A percentile compares a stretch with the other conserved stretches of the same genome.
These are phyloP conservation scores for Gandaritis pyraliata DNA, from an alignment of 2,888 invertebrate species.

Conservation along the genomic window DNA sequence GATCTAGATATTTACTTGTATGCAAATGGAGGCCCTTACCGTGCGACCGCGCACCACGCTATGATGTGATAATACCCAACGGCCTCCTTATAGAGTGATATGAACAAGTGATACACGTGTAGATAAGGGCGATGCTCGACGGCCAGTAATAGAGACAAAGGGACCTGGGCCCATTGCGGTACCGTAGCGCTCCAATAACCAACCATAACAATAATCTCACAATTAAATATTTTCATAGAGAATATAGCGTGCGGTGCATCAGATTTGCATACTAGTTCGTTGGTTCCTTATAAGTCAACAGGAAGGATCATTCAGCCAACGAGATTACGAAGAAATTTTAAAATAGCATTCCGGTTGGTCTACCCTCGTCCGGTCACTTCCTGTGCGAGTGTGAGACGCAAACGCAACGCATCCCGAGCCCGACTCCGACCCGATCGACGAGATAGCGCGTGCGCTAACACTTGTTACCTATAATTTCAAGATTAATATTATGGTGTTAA, in stretches of 20 bases:
- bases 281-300: slow-evolving; percentile 55
- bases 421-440: slow-evolving; percentile 50
- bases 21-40: slow-evolving; percentile 79
- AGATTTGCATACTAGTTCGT: slow-evolving; percentile 49
- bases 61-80: slow-evolving; percentile 81
- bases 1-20: slow-evolving; percentile 82
- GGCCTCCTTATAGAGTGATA: slow-evolving; percentile 80
- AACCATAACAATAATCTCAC: slow-evolving; percentile 53
- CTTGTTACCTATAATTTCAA: slow-evolving; percentile 57
- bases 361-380: slow-evolving; percentile 54
- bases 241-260: slow-evolving; percentile 42
- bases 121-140: slow-evolving; percentile 71
- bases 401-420: slow-evolving; percentile 39
- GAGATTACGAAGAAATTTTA: slow-evolving; percentile 56
- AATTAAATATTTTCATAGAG: slow-evolving; percentile 51
- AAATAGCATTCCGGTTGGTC: slow-evolving; percentile 66
- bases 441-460: slow-evolving; percentile 54
- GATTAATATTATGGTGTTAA: slow-evolving; percentile 55
- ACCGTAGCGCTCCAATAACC: slow-evolving; percentile 47
- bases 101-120: slow-evolving; percentile 76
- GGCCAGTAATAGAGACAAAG: slow-evolving; percentile 77
- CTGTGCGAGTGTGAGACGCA: slow-evolving; percentile 57
- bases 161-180: slow-evolving; percentile 63
- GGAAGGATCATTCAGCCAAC: slow-evolving; percentile 62
- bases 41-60: slow-evolving; percentile 69